Base-by-base conservation (phyloP, 2,888 invertebrate genomes). In the Zaprionus obscuricornis region DNA sequence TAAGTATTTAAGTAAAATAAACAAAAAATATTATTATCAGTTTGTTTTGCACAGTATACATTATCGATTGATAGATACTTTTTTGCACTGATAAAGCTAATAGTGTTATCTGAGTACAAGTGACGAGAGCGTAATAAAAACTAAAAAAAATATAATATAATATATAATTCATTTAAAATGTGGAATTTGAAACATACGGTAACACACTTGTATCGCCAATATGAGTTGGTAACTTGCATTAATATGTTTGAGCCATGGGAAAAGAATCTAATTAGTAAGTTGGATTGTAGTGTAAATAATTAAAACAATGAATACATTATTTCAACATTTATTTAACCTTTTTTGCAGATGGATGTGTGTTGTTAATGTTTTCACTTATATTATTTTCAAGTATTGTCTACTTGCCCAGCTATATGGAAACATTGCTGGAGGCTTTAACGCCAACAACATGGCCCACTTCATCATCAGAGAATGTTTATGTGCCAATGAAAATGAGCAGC, bases 301-400 rank as follows among this genome's bases (percentile, higher is more conserved):
- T n/a, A 13, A 1, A 36, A 4, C 2, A 26, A 26, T 27, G 20
- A 24, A 18, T 0, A 26, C 5, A 18, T 14, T 6, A 7, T 33
- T 1, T 1, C 11, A 4, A 24, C 10, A 17, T n/a, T n/a, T n/a
- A n/a, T n/a, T n/a, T n/a, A n/a, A n/a, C n/a, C n/a, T n/a, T n/a
- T 10, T 24, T 52, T 46, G 3, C 77, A 91, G 92, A 92, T 89
- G 90, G 91, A 31, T 87, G 92, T 51, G 86, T 92, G 6, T 66
- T 92, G 6, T 78, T 91, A 1, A 89, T 92, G 45, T 71, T 92
- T 37, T 88, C 90, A 1, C 91, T 92, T 66, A 88, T 92, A 18
- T 85, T 91, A 8, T 93, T 92, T 81, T 92, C 92, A 0, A 91
- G 92, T 26, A 92, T 91, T 71, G 89, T 92, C 2, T 93, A 92